A percentile compares a stretch with the other conserved stretches of the same genome.
These are phyloP conservation scores for Drosophila affinis DNA, from an alignment of 2,888 invertebrate genomes.

Conservation along the genomic window DNA sequence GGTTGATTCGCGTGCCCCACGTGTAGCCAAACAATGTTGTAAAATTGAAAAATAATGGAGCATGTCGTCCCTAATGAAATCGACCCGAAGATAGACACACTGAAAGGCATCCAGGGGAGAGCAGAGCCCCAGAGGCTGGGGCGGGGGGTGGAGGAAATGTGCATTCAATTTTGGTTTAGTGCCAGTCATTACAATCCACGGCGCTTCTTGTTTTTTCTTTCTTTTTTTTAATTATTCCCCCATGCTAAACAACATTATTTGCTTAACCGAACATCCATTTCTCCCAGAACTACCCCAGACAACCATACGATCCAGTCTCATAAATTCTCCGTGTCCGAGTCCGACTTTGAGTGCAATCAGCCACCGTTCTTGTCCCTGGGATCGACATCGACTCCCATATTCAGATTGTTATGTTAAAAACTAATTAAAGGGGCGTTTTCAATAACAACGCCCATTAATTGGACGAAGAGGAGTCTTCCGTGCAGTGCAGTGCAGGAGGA, in stretches of 20 bases:
- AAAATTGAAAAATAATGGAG: constrained; percentile 80
- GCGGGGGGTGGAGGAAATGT: not conserved
- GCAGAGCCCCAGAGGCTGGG: not conserved
- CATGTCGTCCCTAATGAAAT: constrained; percentile 78
- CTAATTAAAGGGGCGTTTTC: constrained; percentile 79
- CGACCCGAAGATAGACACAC: constrained; percentile 19
- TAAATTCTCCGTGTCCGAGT: constrained; percentile 1
- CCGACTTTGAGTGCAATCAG: constrained; percentile 59
- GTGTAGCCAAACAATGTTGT: constrained; percentile 69
- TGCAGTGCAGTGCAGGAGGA: constrained; percentile 18
- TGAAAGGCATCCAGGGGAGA: constrained; percentile 1
- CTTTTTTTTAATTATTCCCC: constrained; percentile 69
- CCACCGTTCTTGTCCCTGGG: constrained; percentile 31
- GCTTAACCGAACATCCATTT: constrained; percentile 57
- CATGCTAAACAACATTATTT: constrained; percentile 78
- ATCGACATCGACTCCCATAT: constrained; percentile 36
- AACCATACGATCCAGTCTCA: not conserved
- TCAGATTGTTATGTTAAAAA: constrained; percentile 81
- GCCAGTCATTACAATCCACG: constrained; percentile 57
- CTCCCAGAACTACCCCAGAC: constrained; percentile 23
- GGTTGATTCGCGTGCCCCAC: constrained; percentile 66
- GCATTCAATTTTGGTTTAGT: constrained; percentile 39
- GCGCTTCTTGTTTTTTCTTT: constrained; percentile 37
- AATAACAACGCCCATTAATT: constrained; percentile 75
- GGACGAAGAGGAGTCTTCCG: constrained; percentile 36